Base-by-base conservation (phyloP, 2,888 invertebrate species). In the Flexamia atlantica region DNA sequence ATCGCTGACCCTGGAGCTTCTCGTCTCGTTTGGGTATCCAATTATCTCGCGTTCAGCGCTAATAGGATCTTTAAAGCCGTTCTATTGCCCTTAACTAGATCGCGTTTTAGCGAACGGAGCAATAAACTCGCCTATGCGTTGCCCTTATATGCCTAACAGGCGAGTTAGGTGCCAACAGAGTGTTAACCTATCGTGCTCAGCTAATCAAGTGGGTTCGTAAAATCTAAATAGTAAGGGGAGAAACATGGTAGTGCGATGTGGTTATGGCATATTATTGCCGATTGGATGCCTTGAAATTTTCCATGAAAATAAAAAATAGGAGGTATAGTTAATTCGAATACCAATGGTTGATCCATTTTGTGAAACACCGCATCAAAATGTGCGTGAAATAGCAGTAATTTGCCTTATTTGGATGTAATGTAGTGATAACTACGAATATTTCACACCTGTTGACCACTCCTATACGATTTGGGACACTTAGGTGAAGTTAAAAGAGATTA, bases 31-130 rank as follows among this genome's bases (percentile, higher is more conserved):
- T 50, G n/a, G n/a, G 17, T 50, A 50, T 50, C 64, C 64, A 64
- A 64, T 64, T 64, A 64, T 64, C 64, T 64, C 30, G 23, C 4
- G 23, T 14, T 17, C 30, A 17, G 12, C 3, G 64, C 64, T 64
- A 64, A 64, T 64, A 64, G 64, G 28, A 64, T 64, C 25, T 64
- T 57, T 64, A 64, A 17, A 64, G 57, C 30, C 14, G 64, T 30
- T 25, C 28, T 64, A 64, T 64, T 30, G 64, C 12, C 17, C 5
- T 3, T 64, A 64, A 64, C 64, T 23, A 23, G 57, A 23, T 57
- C 57, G 12, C 57, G 23, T 23, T 57, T 57, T 20, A 57, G 57
- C 4, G 20, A 57, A 57, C 57, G 23, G 23, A 0, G 23, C 57
- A 12, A 57, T 57, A 57, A 57, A 57, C 57, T 9, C 9, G 9